These are phyloP conservation scores for Drosophila melanosoma DNA, from an alignment of 2,888 invertebrate genomes.

Conservation along the genomic window DNA sequence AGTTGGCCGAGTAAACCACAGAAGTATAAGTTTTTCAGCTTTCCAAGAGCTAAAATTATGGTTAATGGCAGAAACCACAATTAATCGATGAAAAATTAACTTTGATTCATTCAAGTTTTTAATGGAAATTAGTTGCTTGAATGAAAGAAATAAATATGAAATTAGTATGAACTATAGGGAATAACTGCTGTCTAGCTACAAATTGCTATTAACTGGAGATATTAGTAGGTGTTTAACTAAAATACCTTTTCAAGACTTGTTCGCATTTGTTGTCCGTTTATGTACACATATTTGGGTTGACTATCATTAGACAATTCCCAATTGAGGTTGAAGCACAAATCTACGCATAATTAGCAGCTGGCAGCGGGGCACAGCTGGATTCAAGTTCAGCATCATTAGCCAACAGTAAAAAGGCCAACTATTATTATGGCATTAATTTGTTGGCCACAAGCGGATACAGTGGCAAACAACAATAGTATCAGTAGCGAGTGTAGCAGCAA, in stretches of 20 bases:
- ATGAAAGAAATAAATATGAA: not conserved
- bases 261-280: slow-evolving; percentile 3
- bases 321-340: slow-evolving; percentile 39
- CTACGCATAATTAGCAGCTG: slow-evolving; percentile 77
- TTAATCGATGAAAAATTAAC: not conserved
- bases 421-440: slow-evolving; percentile 81
- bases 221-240: not conserved
- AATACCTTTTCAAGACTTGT: not conserved
- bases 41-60: not conserved
- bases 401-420: slow-evolving; percentile 69
- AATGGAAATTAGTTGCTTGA: not conserved
- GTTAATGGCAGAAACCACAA: not conserved
- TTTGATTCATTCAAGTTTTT: not conserved
- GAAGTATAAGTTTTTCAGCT: not conserved
- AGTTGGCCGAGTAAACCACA: not conserved
- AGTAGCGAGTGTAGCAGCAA: slow-evolving; percentile 16
- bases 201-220: not conserved
- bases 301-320: slow-evolving; percentile 43
- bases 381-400: slow-evolving; percentile 77
- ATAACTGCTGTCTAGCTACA: not conserved
- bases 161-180: not conserved
- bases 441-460: slow-evolving; percentile 52
- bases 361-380: slow-evolving; percentile 66
- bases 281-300: slow-evolving; percentile 7
- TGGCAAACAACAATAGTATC: slow-evolving; percentile 18